Evolutionary conservation across 2,888 invertebrate species (phyloP).

Genomic region (Scaeva pyrastri): DNA sequence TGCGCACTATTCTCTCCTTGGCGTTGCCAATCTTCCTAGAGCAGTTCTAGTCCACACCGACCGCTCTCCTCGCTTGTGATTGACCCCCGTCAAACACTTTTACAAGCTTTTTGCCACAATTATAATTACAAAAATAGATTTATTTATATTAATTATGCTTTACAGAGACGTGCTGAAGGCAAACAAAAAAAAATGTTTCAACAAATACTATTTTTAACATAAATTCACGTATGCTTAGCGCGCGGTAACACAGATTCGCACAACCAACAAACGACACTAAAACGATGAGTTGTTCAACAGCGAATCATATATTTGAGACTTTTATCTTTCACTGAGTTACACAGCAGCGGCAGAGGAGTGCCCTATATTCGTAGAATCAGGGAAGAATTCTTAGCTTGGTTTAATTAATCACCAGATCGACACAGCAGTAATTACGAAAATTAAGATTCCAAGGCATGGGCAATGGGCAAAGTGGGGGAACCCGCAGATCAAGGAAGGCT

Average conservation of each 20-base stretch:
- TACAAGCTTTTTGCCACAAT: constrained; percentile 42
- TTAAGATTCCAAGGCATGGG: not conserved
- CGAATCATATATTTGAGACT: constrained; percentile 8
- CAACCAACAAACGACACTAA: constrained; percentile 14
- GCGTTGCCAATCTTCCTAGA: not conserved
- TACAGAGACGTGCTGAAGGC: constrained; percentile 22
- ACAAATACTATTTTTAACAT: constrained; percentile 71
- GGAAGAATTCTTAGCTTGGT: constrained; percentile 9
- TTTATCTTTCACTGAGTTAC: constrained; percentile 16
- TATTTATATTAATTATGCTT: constrained; percentile 52
- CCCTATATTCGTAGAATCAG: constrained; percentile 43
- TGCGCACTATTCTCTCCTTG: not conserved
- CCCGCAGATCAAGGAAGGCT: constrained; percentile 16
- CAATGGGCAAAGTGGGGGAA: not conserved
- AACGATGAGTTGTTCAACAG: constrained; percentile 10
- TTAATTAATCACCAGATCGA: constrained; percentile 46
- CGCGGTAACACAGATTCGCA: constrained; percentile 39
- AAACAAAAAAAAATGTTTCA: constrained; percentile 6
- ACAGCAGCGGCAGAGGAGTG: constrained; percentile 53
- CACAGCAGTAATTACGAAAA: constrained; percentile 31
- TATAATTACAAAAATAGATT: constrained; percentile 58
- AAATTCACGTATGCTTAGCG: constrained; percentile 60
- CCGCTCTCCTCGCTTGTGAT: not conserved
- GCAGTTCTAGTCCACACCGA: not conserved
- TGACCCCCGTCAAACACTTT: constrained; percentile 15